These are phyloP conservation scores for Scomber scombrus DNA, from an alignment of 2,113 vertebrate species.

Conservation along the genomic window DNA sequence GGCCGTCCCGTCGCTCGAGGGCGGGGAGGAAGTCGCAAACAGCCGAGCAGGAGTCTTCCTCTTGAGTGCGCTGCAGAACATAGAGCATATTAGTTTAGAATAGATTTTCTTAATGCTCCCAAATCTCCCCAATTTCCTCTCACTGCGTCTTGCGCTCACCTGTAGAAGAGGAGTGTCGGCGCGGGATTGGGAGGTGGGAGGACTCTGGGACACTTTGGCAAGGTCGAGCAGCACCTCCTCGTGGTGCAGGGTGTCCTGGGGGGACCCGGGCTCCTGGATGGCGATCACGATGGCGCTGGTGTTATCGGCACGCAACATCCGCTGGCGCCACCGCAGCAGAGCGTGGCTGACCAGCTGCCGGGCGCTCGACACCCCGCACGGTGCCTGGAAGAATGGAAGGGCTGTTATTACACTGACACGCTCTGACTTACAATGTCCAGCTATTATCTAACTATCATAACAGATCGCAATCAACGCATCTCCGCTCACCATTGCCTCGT, in stretches of 20 bases:
- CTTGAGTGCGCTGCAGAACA: slow-evolving; percentile 43
- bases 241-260: slow-evolving; percentile 79
- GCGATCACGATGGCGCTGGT: slow-evolving; percentile 96
- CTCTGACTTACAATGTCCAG: not conserved
- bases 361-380: slow-evolving; percentile 89
- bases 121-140: not conserved
- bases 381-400: slow-evolving; percentile 81
- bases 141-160: slow-evolving; percentile 38
- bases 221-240: slow-evolving; percentile 93
- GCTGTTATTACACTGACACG: not conserved
- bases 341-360: slow-evolving; percentile 93
- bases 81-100: too few species aligned
- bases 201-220: slow-evolving; percentile 85
- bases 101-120: too few species aligned
- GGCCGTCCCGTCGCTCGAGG: slow-evolving; percentile 67
- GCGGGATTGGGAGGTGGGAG: slow-evolving; percentile 80
- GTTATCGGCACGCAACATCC: slow-evolving; percentile 97
- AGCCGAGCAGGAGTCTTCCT: slow-evolving; percentile 64
- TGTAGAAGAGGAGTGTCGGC: slow-evolving; percentile 84
- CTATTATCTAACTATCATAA: not conserved
- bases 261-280: slow-evolving; percentile 84
- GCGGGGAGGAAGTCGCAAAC: slow-evolving; percentile 72
- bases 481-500: slow-evolving; percentile 83
- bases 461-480: not conserved
- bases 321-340: slow-evolving; percentile 93